Conservation (phyloP, 2,113 vertebrate species). For the Lophotis ruficrista region DNA sequence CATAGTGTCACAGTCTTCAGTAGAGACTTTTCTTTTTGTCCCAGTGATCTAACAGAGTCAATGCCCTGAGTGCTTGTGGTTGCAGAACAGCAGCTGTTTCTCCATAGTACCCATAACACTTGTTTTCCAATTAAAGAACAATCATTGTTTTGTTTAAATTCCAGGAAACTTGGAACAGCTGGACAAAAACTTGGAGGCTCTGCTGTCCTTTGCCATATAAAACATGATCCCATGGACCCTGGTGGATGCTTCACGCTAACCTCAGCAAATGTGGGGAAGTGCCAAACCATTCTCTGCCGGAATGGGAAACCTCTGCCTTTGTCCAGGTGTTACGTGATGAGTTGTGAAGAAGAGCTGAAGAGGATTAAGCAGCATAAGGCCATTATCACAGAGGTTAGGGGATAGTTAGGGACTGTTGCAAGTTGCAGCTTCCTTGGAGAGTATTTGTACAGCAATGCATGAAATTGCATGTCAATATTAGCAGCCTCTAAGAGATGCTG, state of each 20-base stretch:
- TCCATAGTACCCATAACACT: not conserved
- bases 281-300: slow-evolving; percentile 92
- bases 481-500: not conserved
- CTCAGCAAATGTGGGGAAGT: slow-evolving; percentile 96
- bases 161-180: slow-evolving; percentile 94
- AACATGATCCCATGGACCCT: slow-evolving; percentile 92
- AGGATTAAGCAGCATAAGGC: slow-evolving; percentile 92
- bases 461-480: not conserved
- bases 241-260: slow-evolving; percentile 93
- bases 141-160: slow-evolving; percentile 35
- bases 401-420: not conserved
- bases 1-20: not conserved
- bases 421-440: not conserved
- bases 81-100: not conserved
- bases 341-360: slow-evolving; percentile 88
- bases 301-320: slow-evolving; percentile 91
- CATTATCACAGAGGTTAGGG: slow-evolving; percentile 92
- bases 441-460: not conserved
- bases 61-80: not conserved
- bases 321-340: slow-evolving; percentile 88
- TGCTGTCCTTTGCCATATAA: slow-evolving; percentile 95
- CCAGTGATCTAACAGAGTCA: not conserved
- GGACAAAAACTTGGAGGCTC: slow-evolving; percentile 97
- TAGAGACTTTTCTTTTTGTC: not conserved
- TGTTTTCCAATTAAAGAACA: not conserved